Evolutionary conservation across 1,140 invertebrate genomes (phyloP).

Genomic region (Radopholus similis): DNA sequence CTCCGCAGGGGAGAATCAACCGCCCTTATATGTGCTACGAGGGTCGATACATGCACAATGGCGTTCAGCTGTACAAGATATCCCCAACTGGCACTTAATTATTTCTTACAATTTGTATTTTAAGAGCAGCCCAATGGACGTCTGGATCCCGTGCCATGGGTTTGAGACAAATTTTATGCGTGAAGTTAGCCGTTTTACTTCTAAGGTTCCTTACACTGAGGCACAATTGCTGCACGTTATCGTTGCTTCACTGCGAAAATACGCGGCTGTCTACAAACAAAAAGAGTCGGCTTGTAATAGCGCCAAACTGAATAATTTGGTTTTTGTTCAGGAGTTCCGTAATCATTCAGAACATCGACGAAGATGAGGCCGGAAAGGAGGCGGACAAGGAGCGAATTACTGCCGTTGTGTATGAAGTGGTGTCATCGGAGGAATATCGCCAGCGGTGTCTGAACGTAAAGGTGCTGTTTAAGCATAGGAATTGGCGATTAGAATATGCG

Average conservation of each 20-base stretch:
- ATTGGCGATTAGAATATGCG: background rate
- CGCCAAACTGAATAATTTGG: background rate
- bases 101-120: background rate
- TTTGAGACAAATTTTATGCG: conserved; percentile 7
- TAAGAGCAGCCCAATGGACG: conserved; percentile 10
- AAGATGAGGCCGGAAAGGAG: background rate
- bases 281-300: background rate
- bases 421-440: background rate
- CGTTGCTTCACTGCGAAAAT: conserved; percentile 13
- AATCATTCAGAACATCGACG: conserved; percentile 13
- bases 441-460: background rate
- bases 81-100: background rate
- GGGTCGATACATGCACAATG: too few relatives aligned
- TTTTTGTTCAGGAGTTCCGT: conserved; percentile 3
- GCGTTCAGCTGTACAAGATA: conserved; percentile 10
- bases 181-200: too few relatives aligned
- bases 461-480: background rate
- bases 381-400: conserved; percentile 11
- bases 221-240: conserved; percentile 13
- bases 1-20: too few relatives aligned
- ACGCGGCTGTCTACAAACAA: background rate
- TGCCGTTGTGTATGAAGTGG: conserved; percentile 3
- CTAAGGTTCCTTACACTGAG: too few relatives aligned
- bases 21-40: too few relatives aligned
- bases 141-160: conserved; percentile 2